These are phyloP conservation scores for Limnephilus lunatus DNA, from an alignment of 2,888 invertebrate genomes.

Conservation along the genomic window DNA sequence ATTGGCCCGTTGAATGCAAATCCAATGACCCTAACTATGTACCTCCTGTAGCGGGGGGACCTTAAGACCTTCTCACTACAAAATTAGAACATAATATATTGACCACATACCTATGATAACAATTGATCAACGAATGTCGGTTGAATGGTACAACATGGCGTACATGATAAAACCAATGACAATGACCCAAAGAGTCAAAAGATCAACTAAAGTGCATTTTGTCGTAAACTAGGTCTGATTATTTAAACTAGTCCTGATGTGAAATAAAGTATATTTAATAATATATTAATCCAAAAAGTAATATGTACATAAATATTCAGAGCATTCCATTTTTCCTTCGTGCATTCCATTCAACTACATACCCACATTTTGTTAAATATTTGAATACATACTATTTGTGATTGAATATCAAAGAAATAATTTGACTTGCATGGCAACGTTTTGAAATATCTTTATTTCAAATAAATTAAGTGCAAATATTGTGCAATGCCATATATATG, in stretches of 20 bases:
- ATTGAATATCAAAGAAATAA: neutral
- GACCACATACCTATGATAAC: neutral
- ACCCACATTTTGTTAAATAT: neutral
- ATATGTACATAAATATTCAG: neutral
- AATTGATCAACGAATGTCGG: neutral
- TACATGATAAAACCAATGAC: neutral
- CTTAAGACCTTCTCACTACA: constrained; percentile 54
- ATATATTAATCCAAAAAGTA: neutral
- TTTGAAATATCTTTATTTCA: neutral
- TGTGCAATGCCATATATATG: neutral
- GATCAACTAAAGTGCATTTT: too few species aligned
- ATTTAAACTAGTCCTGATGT: neutral
- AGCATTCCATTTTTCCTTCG: neutral
- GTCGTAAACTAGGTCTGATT: neutral
- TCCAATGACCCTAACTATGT: constrained; percentile 67
- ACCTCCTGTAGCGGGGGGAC: constrained; percentile 65
- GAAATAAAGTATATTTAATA: neutral
- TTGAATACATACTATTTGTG: neutral
- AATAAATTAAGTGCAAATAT: neutral
- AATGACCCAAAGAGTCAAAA: too few species aligned
- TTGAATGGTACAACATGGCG: neutral
- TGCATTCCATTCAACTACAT: neutral
- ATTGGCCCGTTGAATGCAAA: constrained; percentile 67
- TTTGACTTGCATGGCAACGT: neutral
- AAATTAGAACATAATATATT: neutral